A percentile compares a stretch with the other conserved stretches of the same genome.
Evolutionary conservation across 2,113 vertebrate species (phyloP).

Genomic region (Atrichornis clamosus): DNA sequence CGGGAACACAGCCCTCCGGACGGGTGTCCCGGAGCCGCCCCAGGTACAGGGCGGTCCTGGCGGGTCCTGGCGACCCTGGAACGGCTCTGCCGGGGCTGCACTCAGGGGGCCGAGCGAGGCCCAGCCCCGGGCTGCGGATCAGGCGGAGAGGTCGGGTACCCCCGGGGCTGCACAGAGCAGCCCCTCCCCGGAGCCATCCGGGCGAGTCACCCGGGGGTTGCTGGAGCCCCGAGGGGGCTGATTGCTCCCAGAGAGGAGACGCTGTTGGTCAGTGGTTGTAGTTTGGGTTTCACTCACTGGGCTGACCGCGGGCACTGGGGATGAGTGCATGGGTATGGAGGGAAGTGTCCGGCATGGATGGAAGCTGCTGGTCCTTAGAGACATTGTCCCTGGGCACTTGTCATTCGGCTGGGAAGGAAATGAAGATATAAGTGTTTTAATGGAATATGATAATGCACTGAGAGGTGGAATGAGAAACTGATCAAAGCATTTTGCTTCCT

Average conservation of each 20-base stretch:
- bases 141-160: background rate
- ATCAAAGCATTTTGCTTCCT: background rate
- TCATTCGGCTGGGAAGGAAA: background rate
- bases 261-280: background rate
- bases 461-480: background rate
- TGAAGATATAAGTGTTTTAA: background rate
- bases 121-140: background rate
- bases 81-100: background rate
- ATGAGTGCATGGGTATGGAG: background rate
- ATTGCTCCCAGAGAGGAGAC: too few relatives aligned
- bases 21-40: background rate
- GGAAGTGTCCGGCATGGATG: too few relatives aligned
- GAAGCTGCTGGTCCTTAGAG: background rate
- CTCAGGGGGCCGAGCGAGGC: background rate
- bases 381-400: background rate
- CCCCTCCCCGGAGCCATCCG: background rate
- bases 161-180: accelerated
- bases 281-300: background rate
- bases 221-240: background rate
- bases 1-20: background rate
- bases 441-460: background rate
- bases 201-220: too few relatives aligned
- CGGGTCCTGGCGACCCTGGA: background rate
- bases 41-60: background rate
- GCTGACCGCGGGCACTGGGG: background rate